phyloP scores from a whole-genome alignment of 2,113 vertebrate species.

The Cromileptes altivelis region DNA sequence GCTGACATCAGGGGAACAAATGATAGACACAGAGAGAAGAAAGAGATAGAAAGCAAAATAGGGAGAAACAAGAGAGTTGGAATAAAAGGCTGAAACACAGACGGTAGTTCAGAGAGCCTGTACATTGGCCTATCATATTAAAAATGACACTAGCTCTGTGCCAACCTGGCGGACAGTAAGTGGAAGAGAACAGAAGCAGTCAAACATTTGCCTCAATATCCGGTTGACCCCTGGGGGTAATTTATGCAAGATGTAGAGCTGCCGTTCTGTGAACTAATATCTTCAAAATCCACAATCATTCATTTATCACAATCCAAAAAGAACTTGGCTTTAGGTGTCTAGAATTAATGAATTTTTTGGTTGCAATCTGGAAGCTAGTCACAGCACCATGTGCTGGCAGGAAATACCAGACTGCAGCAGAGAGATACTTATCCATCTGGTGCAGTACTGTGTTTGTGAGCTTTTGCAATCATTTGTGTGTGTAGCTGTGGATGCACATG shows the following conservation, averaged over 20 bases:
- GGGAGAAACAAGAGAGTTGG: constrained; percentile 23
- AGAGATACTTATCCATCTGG: constrained; percentile 71
- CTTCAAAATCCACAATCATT: constrained; percentile 74
- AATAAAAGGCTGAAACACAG: constrained; percentile 39
- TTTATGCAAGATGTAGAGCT: constrained; percentile 71
- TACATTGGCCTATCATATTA: constrained; percentile 56
- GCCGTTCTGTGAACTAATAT: constrained; percentile 67
- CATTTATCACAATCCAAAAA: constrained; percentile 74
- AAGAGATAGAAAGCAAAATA: constrained; percentile 4
- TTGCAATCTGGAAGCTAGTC: constrained; percentile 65
- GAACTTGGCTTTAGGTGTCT: constrained; percentile 71
- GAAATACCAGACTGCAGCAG: constrained; percentile 65
- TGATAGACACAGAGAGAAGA: constrained; percentile 1
- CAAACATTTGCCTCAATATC: constrained; percentile 75
- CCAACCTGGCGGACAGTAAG: constrained; percentile 55
- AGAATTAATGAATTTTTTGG: constrained; percentile 69
- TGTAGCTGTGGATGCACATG: constrained; percentile 14
- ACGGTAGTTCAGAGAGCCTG: constrained; percentile 31
- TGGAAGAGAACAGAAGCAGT: constrained; percentile 42
- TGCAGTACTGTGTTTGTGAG: constrained; percentile 42
- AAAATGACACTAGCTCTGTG: constrained; percentile 59
- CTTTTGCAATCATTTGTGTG: constrained; percentile 32
- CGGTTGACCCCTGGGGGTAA: constrained; percentile 71
- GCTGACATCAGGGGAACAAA: constrained; percentile 36
- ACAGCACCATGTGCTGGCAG: constrained; percentile 64